Evolutionary conservation across 2,113 vertebrate genomes (phyloP).

Genomic region (Microcebus tavaratra): DNA sequence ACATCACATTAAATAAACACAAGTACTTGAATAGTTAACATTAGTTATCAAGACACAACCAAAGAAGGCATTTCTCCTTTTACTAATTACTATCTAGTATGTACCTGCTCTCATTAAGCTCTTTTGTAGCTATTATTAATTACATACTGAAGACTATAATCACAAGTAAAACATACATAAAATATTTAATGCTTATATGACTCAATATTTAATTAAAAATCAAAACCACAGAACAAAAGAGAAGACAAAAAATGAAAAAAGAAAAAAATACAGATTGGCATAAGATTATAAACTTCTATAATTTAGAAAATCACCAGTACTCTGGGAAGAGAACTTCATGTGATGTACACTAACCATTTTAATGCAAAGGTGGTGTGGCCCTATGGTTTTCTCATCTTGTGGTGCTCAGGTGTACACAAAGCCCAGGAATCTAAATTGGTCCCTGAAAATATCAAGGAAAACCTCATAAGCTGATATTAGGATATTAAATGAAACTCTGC

Average conservation of each 20-base stretch:
- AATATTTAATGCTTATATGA: not conserved
- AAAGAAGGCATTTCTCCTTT: not conserved
- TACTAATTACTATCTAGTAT: not conserved
- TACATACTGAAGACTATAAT: not conserved
- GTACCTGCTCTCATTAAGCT: not conserved
- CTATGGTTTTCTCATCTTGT: not conserved
- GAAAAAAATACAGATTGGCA: not conserved
- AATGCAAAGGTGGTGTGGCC: not conserved
- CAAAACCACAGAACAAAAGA: not conserved
- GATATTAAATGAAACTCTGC: not conserved
- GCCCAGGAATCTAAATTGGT: not conserved
- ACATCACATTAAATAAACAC: not conserved
- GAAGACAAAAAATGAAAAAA: not conserved
- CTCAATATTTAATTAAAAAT: not conserved
- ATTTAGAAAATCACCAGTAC: not conserved
- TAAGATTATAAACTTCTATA: not conserved
- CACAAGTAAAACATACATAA: not conserved
- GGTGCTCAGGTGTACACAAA: not conserved
- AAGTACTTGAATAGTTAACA: not conserved
- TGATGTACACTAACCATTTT: not conserved
- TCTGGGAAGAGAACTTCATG: not conserved
- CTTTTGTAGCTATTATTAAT: not conserved
- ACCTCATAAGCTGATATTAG: not conserved
- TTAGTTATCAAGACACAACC: not conserved
- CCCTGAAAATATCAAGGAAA: not conserved